Evolutionary conservation across 2,113 vertebrate species (phyloP).

Genomic region (Lathamus discolor): DNA sequence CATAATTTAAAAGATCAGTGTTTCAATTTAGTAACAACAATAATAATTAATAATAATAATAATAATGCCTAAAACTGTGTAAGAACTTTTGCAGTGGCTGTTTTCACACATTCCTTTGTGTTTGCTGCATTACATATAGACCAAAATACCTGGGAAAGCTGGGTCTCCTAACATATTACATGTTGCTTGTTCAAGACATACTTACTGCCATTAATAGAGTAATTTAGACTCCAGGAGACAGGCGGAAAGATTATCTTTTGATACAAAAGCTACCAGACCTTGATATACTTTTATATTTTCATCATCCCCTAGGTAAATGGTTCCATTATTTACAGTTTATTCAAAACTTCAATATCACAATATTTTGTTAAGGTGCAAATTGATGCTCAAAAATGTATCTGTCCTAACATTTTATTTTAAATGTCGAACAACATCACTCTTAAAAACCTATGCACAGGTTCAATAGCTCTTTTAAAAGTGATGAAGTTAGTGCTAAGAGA

Average conservation of each 20-base stretch:
- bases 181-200: neutral
- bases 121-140: neutral
- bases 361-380: conserved; percentile 47
- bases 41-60: neutral
- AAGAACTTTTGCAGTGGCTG: neutral
- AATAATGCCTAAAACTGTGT: neutral
- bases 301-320: conserved; percentile 18
- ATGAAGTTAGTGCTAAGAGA: neutral
- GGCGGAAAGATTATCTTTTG: conserved; percentile 66
- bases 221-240: conserved; percentile 59
- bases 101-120: neutral
- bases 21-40: neutral
- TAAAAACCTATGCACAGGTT: conserved; percentile 11
- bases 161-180: neutral
- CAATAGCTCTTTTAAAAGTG: conserved; percentile 23
- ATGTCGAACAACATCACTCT: conserved; percentile 27
- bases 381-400: conserved; percentile 29
- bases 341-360: conserved; percentile 37
- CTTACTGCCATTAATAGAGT: conserved; percentile 36
- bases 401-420: conserved; percentile 66
- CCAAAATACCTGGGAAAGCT: neutral
- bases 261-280: conserved; percentile 51
- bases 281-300: conserved; percentile 49
- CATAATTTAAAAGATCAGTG: neutral
- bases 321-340: conserved; percentile 54